Conservation (phyloP, 2,888 invertebrate genomes). For the Tachina lurida region DNA sequence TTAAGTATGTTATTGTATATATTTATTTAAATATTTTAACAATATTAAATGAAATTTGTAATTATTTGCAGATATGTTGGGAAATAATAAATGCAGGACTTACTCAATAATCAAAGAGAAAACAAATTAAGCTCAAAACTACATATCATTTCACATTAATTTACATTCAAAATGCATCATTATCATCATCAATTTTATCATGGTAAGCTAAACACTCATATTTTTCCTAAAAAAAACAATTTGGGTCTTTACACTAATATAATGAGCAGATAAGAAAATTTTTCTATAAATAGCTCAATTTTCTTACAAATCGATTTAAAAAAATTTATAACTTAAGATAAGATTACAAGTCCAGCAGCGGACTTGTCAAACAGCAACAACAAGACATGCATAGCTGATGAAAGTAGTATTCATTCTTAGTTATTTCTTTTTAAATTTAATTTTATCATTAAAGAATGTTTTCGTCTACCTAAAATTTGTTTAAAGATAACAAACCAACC, state of each 20-base stretch:
- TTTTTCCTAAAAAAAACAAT: background rate
- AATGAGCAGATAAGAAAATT: too few relatives aligned
- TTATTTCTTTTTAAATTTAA: background rate
- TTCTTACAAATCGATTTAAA: background rate
- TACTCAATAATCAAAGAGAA: background rate
- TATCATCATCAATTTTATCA: background rate
- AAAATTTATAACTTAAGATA: constrained; percentile 2
- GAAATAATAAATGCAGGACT: background rate
- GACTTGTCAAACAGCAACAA: background rate
- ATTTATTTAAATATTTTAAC: background rate
- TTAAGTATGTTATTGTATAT: background rate
- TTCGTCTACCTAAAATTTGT: background rate
- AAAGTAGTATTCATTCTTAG: background rate
- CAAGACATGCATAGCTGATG: constrained; percentile 12
- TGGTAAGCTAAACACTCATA: background rate
- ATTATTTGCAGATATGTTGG: background rate
- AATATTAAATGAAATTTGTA: background rate
- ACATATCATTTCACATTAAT: background rate
- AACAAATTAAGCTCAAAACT: background rate
- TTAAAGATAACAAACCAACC: background rate
- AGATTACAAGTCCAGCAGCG: background rate
- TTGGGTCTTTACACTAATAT: too few relatives aligned
- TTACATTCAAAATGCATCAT: background rate
- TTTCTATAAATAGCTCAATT: too few relatives aligned
- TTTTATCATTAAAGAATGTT: background rate